Evolutionary conservation across 2,797 vertebrate genomes (phyloP).

Genomic region (Orientallactaga sibirica): DNA sequence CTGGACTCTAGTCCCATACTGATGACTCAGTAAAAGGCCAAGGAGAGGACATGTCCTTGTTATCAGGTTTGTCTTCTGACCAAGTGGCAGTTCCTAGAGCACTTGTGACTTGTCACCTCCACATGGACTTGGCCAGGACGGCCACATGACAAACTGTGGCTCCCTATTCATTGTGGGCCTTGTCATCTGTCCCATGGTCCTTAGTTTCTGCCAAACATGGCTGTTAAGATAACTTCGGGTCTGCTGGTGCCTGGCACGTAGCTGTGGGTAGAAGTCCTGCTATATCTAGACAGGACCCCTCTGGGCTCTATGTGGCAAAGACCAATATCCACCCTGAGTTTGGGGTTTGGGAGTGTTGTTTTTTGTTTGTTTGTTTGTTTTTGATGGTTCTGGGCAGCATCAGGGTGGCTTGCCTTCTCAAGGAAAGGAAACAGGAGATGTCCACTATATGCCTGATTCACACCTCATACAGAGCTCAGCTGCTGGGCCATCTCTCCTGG

Average conservation of each 20-base stretch:
- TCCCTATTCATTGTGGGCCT: rapidly evolving
- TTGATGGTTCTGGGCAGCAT: neutral
- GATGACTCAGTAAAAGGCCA: neutral
- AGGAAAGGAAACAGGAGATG: rapidly evolving
- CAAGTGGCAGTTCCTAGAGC: rapidly evolving
- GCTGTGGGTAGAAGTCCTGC: rapidly evolving
- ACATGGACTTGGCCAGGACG: too few relatives aligned
- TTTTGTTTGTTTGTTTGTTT: neutral
- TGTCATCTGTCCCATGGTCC: neutral
- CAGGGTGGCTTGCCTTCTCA: neutral
- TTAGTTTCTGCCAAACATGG: neutral
- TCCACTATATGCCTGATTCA: rapidly evolving
- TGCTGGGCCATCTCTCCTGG: neutral
- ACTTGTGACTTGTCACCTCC: neutral
- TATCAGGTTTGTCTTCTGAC: neutral
- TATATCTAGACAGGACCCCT: neutral
- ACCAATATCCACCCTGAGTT: too few relatives aligned
- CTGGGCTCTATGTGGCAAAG: too few relatives aligned
- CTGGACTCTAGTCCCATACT: neutral
- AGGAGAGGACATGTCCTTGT: neutral
- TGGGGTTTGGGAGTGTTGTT: neutral
- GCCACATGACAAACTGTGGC: rapidly evolving
- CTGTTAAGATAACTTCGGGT: neutral
- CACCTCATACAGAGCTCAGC: rapidly evolving
- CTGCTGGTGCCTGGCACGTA: too few relatives aligned